A percentile compares a stretch with the other conserved stretches of the same genome.
Evolutionary conservation across 2,113 vertebrate species (phyloP).

Genomic region (Lycaon pictus): DNA sequence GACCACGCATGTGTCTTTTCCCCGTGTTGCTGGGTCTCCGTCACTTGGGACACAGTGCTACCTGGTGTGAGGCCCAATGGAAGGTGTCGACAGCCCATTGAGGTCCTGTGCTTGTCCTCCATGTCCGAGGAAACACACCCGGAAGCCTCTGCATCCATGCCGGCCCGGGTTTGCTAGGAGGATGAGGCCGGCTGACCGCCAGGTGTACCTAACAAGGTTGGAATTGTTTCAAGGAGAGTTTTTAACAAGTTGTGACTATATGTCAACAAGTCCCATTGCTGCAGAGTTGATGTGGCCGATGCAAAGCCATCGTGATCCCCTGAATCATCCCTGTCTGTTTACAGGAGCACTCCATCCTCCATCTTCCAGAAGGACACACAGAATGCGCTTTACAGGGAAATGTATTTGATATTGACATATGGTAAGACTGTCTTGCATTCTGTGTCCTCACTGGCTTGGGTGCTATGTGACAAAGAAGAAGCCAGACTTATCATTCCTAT

Average conservation of each 20-base stretch:
- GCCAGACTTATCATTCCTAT: conserved; percentile 56
- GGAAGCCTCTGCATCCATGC: not conserved
- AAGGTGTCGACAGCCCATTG: not conserved
- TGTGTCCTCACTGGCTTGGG: conserved; percentile 16
- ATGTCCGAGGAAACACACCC: not conserved
- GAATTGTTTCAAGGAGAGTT: conserved; percentile 65
- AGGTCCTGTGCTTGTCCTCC: not conserved
- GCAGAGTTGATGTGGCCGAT: conserved; percentile 67
- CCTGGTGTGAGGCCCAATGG: not conserved
- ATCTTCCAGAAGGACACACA: conserved; percentile 71
- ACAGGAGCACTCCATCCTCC: conserved; percentile 53
- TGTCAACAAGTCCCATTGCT: conserved; percentile 52
- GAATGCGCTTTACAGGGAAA: conserved; percentile 64
- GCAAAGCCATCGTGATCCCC: conserved; percentile 56
- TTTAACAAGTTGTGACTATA: conserved; percentile 66
- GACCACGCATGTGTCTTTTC: not conserved
- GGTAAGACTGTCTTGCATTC: not conserved
- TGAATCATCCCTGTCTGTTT: conserved; percentile 73
- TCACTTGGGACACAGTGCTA: not conserved
- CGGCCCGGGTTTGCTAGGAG: not conserved
- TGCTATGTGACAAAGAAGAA: conserved; percentile 51
- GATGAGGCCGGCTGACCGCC: not conserved
- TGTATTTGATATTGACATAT: conserved; percentile 63
- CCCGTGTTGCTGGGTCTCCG: not conserved
- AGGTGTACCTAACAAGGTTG: conserved; percentile 61